Percentiles rank a stretch among this genome's conserved stretches.
Evolutionary conservation across 2,113 vertebrate species (phyloP).

Genomic region (Melanerpes aurifrons): DNA sequence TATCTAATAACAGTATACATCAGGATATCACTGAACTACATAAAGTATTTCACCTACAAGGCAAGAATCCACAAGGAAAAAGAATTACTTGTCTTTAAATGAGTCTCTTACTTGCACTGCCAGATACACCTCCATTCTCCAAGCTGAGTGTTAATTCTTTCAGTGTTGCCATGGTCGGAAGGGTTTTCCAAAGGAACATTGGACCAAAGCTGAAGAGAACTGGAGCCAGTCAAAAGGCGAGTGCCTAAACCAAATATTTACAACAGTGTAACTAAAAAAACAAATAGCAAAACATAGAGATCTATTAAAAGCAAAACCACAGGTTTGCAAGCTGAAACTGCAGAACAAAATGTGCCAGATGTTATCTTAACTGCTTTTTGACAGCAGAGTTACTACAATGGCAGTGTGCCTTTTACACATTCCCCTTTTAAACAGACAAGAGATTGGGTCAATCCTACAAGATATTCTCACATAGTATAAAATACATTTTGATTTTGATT

Average conservation of each 20-base stretch:
- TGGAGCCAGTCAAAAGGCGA: slow-evolving; percentile 90
- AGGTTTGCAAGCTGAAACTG: background rate
- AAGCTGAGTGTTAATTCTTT: slow-evolving; percentile 57
- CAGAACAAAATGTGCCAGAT: background rate
- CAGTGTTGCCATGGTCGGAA: slow-evolving; percentile 66
- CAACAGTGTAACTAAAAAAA: background rate
- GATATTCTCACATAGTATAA: background rate
- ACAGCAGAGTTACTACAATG: background rate
- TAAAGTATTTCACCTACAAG: background rate
- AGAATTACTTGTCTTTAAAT: background rate
- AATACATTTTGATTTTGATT: background rate
- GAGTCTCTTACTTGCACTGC: slow-evolving; percentile 90
- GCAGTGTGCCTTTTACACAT: background rate
- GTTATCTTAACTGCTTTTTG: background rate
- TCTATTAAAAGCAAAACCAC: background rate
- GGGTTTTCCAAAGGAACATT: slow-evolving; percentile 61
- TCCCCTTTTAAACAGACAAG: background rate
- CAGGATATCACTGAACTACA: background rate
- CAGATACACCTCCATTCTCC: slow-evolving; percentile 91
- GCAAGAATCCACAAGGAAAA: background rate
- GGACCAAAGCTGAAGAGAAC: slow-evolving; percentile 91
- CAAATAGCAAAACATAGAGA: background rate
- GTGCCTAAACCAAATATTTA: slow-evolving; percentile 74
- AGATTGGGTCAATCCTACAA: background rate
- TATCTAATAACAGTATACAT: background rate